Conservation (phyloP, 2,797 vertebrate genomes). For the Neopelma chrysocephalum region DNA sequence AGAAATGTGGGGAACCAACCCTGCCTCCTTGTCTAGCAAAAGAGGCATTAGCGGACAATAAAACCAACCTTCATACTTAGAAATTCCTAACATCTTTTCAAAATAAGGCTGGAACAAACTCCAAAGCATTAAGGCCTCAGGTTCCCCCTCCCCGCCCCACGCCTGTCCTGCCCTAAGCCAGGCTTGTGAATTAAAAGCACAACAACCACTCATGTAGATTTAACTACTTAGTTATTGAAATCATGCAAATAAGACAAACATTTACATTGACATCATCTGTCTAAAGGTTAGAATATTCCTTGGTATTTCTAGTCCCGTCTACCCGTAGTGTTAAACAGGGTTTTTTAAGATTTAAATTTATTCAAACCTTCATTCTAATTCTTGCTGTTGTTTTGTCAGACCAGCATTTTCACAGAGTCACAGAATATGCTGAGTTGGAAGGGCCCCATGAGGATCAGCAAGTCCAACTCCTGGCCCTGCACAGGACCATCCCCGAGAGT, state of each 20-base stretch:
- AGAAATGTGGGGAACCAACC: constrained; percentile 12
- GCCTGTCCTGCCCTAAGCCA: background rate
- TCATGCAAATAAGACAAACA: background rate
- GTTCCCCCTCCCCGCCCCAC: background rate
- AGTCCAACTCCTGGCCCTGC: background rate
- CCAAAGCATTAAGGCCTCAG: background rate
- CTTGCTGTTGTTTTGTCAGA: background rate
- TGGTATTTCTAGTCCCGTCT: background rate
- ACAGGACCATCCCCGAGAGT: background rate
- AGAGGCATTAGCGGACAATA: background rate
- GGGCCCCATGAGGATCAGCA: background rate
- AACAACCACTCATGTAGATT: background rate
- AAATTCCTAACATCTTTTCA: constrained; percentile 50
- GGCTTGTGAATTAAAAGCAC: background rate
- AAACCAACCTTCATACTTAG: background rate
- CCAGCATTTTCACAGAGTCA: background rate
- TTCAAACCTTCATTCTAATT: background rate
- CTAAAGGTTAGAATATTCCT: background rate
- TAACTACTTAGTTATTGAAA: background rate
- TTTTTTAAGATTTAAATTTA: background rate
- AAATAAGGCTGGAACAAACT: constrained; percentile 1
- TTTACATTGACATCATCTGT: background rate
- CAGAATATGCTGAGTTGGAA: background rate
- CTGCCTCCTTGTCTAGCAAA: constrained; percentile 28
- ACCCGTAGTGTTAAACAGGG: background rate